phyloP scores from a whole-genome alignment of 35 echinoderm and acorn worm species.

The Patiria miniata region DNA sequence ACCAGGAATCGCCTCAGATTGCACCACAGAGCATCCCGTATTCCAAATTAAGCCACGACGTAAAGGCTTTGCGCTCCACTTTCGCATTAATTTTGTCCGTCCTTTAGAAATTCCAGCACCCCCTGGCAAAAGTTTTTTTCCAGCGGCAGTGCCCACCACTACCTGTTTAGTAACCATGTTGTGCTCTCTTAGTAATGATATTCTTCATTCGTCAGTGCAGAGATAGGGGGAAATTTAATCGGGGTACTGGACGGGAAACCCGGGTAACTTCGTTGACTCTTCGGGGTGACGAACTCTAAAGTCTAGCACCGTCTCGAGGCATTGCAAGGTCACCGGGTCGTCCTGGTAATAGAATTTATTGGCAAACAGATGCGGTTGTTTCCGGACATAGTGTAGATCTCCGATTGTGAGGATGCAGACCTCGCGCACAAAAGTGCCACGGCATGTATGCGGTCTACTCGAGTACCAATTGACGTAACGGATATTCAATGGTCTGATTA shows the following conservation, averaged over 20 bases:
- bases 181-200: too few species aligned
- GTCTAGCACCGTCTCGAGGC: slow-evolving; percentile 69
- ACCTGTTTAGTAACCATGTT: too few species aligned
- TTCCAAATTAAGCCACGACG: too few species aligned
- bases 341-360: slow-evolving; percentile 73
- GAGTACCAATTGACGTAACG: slow-evolving; percentile 43
- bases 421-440: slow-evolving; percentile 42
- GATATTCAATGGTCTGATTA: not conserved
- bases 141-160: too few species aligned
- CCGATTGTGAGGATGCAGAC: slow-evolving; percentile 59
- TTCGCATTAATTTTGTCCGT: too few species aligned
- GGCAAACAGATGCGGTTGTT: slow-evolving; percentile 55
- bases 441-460: slow-evolving; percentile 4
- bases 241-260: not conserved
- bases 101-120: too few species aligned
- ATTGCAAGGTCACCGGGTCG: slow-evolving; percentile 71
- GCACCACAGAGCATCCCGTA: too few species aligned
- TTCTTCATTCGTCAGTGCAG: too few species aligned
- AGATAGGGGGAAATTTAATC: too few species aligned
- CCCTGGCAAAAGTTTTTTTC: too few species aligned
- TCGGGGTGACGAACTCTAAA: slow-evolving; percentile 9
- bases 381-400: slow-evolving; percentile 45
- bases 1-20: too few species aligned
- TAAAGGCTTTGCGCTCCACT: too few species aligned
- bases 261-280: not conserved